Evolutionary conservation across 2,888 invertebrate species (phyloP).

Genomic region (Phengaris arion): DNA sequence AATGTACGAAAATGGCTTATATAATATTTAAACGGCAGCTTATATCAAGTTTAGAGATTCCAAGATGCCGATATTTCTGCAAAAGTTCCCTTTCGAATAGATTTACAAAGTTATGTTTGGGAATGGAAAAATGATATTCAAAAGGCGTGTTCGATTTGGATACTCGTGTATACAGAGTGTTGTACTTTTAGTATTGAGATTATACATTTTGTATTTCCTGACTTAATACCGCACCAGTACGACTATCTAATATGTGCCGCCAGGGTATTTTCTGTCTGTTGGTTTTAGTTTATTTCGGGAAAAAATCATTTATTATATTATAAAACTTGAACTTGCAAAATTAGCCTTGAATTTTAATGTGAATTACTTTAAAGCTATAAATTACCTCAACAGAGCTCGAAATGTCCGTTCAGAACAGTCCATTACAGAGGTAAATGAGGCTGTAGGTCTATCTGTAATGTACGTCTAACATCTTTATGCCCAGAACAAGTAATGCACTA

Average conservation of each 20-base stretch:
- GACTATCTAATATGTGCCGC: too few relatives aligned
- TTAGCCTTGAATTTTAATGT: too few relatives aligned
- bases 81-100: constrained; percentile 7
- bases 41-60: constrained; percentile 8
- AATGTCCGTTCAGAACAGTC: not conserved
- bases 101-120: constrained; percentile 1
- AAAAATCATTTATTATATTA: too few relatives aligned
- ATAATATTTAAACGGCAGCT: not conserved
- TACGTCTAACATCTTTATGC: constrained; percentile 27
- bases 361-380: not conserved
- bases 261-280: too few relatives aligned
- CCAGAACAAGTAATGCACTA: constrained; percentile 31
- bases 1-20: not conserved
- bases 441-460: constrained; percentile 24
- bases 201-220: too few relatives aligned
- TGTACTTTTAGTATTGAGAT: not conserved
- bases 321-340: too few relatives aligned
- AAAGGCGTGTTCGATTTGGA: not conserved
- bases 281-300: too few relatives aligned
- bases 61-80: constrained; percentile 2
- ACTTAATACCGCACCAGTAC: too few relatives aligned
- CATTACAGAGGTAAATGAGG: constrained; percentile 13
- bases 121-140: constrained; percentile 4
- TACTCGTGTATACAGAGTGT: not conserved
- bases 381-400: not conserved